Percentiles rank a stretch among this genome's conserved stretches.
Evolutionary conservation across 2,797 vertebrate genomes (phyloP).

Genomic region (Sebastes minor): DNA sequence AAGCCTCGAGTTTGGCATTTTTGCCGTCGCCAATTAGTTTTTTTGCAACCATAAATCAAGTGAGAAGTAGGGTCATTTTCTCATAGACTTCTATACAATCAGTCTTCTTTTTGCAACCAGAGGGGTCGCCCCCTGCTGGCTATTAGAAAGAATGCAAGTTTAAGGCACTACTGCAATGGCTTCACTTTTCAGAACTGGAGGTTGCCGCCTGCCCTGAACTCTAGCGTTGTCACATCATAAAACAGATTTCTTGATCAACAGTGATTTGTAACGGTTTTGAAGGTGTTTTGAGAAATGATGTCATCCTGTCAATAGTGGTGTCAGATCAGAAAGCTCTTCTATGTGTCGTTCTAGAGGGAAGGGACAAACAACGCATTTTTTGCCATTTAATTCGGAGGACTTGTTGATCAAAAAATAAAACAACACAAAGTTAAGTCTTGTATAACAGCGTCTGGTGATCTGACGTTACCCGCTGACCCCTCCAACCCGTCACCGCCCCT

Average conservation of each 20-base stretch:
- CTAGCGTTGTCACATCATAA: background rate
- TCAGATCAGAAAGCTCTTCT: background rate
- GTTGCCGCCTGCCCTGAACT: background rate
- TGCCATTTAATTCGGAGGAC: background rate
- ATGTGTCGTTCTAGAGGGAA: background rate
- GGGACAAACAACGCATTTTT: background rate
- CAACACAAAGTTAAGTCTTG: background rate
- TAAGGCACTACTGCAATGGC: too few species aligned
- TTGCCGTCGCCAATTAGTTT: too few species aligned
- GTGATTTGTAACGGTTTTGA: background rate
- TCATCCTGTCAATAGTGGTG: background rate
- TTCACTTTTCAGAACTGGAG: too few species aligned
- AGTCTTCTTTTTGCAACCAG: too few species aligned
- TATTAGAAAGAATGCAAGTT: too few species aligned
- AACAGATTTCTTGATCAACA: background rate
- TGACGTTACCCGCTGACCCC: slow-evolving; percentile 3
- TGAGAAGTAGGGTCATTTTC: too few species aligned
- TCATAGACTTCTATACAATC: too few species aligned
- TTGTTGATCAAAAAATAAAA: background rate
- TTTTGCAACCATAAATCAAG: too few species aligned
- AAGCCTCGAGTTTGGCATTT: too few species aligned
- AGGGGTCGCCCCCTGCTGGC: too few species aligned
- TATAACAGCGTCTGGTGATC: background rate
- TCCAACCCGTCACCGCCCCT: background rate
- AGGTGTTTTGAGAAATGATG: too few species aligned